A percentile compares a stretch with the other conserved stretches of the same genome.
These are phyloP conservation scores for Thaleichthys pacificus DNA, from an alignment of 2,797 vertebrate species.

Conservation along the genomic window DNA sequence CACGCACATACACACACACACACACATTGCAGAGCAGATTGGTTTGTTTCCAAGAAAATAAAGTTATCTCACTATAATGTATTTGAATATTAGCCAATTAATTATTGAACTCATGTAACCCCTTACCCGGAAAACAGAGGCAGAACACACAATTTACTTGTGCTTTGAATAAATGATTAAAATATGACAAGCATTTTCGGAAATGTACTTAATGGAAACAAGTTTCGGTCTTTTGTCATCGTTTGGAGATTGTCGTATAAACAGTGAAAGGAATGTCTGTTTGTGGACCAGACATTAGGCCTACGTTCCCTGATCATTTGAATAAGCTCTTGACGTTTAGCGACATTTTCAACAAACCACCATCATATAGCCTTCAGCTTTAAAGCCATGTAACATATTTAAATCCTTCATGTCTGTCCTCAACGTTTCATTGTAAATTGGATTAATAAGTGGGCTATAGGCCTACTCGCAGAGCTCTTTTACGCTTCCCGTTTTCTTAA, in stretches of 20 bases:
- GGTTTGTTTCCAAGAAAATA: slow-evolving; percentile 22
- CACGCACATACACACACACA: neutral
- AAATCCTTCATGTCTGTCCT: too few species aligned
- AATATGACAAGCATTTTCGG: neutral
- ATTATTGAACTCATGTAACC: neutral
- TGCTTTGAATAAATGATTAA: slow-evolving; percentile 36
- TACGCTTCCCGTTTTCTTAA: neutral
- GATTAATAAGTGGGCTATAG: neutral
- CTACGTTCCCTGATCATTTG: neutral
- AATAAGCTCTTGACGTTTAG: neutral
- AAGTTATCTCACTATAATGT: neutral
- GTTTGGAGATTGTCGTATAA: neutral
- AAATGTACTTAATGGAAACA: neutral
- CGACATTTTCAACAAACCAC: neutral
- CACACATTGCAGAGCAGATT: neutral
- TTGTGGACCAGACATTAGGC: neutral
- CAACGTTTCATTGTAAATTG: too few species aligned
- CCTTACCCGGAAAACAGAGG: neutral
- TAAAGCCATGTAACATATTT: too few species aligned
- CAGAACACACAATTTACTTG: neutral
- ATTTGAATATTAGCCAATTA: neutral
- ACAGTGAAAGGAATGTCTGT: neutral
- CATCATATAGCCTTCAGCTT: neutral
- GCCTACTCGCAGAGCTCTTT: neutral
- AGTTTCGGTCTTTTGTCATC: neutral